A percentile compares a stretch with the other conserved stretches of the same genome.
These are phyloP conservation scores for Mustelus asterias DNA, from an alignment of 2,113 vertebrate genomes.

Conservation along the genomic window DNA sequence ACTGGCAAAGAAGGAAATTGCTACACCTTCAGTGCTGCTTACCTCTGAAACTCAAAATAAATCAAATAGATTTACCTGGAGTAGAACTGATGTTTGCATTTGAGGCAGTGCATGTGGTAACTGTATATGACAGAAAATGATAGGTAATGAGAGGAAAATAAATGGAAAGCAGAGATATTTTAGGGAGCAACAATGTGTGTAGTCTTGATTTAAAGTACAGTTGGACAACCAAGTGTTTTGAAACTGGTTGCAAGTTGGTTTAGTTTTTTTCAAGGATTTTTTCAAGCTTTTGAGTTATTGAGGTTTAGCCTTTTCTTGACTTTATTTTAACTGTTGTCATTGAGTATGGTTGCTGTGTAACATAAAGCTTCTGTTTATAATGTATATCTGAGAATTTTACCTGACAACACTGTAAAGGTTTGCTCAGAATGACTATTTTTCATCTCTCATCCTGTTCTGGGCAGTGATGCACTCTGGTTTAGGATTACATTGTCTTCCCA, in stretches of 20 bases:
- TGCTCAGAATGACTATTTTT: neutral
- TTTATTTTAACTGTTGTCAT: neutral
- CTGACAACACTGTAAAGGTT: neutral
- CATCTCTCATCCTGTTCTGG: neutral
- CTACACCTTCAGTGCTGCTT: neutral
- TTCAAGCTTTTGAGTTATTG: neutral
- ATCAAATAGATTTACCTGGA: neutral
- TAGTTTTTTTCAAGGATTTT: neutral
- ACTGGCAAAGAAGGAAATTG: neutral
- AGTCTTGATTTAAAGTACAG: neutral
- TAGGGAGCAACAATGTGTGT: too few relatives aligned
- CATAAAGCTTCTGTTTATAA: neutral
- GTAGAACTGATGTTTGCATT: neutral
- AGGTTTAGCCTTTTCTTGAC: neutral
- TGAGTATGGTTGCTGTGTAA: neutral
- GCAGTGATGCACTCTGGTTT: neutral
- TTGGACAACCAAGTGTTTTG: neutral
- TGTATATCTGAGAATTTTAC: neutral
- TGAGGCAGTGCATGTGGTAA: neutral
- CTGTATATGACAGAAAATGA: neutral
- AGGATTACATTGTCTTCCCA: neutral
- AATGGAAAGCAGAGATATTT: neutral
- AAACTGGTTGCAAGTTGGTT: neutral
- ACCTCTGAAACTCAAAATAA: neutral
- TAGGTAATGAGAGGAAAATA: neutral